Evolutionary conservation across 2,113 vertebrate genomes (phyloP).

Genomic region (Caloenas nicobarica): DNA sequence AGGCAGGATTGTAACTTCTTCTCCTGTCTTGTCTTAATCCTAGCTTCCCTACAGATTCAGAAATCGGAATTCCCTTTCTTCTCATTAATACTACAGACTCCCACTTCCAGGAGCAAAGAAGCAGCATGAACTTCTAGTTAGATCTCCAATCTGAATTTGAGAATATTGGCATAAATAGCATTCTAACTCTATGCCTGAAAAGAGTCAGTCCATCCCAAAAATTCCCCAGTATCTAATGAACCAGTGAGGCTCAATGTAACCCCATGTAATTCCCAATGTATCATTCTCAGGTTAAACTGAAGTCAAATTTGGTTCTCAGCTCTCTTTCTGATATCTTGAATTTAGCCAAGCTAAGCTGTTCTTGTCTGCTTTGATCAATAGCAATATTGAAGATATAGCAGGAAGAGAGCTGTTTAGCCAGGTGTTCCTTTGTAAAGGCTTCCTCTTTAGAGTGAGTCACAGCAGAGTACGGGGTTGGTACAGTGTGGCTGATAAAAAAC

Average conservation of each 20-base stretch:
- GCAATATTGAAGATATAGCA: background rate
- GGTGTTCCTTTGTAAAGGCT: constrained; percentile 21
- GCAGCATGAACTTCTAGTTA: background rate
- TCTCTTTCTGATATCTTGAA: background rate
- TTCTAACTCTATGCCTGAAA: background rate
- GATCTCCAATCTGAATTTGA: background rate
- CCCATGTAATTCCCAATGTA: background rate
- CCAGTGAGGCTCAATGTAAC: background rate
- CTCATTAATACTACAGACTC: background rate
- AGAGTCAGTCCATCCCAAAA: background rate
- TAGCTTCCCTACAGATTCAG: background rate
- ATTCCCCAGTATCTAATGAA: background rate
- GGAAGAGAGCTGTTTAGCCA: constrained; percentile 8
- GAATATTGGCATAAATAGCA: background rate
- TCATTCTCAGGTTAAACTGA: background rate
- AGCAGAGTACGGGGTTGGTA: background rate
- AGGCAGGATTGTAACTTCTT: background rate
- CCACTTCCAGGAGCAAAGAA: background rate
- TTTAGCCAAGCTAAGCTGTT: background rate
- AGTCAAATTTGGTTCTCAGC: background rate
- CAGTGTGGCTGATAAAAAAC: background rate
- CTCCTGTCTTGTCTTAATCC: background rate
- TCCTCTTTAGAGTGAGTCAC: constrained; percentile 35
- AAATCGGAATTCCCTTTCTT: background rate
- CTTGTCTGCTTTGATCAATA: background rate